phyloP scores from a whole-genome alignment of 2,113 vertebrate genomes.

The crab-eating macaque (Macaca fascicularis) region DNA sequence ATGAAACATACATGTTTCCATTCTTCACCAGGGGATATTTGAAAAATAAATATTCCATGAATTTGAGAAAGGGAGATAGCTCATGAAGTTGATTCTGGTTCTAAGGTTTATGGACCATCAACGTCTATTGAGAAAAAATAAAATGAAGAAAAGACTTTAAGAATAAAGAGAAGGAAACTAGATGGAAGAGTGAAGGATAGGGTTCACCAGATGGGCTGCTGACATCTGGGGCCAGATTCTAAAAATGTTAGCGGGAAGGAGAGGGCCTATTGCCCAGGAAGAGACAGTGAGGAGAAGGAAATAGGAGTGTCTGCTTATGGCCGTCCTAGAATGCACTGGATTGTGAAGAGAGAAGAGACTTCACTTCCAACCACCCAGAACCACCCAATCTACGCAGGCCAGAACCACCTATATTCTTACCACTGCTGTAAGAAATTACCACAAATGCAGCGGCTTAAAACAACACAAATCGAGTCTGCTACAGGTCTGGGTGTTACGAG shows the following conservation, averaged over 20 bases:
- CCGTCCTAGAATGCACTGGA: neutral
- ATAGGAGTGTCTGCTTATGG: neutral
- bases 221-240: neutral
- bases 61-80: neutral
- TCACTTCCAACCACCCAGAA: neutral
- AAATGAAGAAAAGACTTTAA: neutral
- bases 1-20: neutral
- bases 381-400: neutral
- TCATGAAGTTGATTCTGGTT: neutral
- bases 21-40: constrained; percentile 12
- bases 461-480: neutral
- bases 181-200: neutral
- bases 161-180: neutral
- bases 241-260: neutral
- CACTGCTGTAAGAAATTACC: neutral
- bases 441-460: neutral
- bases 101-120: neutral
- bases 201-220: neutral
- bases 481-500: neutral
- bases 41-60: neutral
- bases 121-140: neutral
- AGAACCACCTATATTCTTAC: neutral
- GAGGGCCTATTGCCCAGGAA: neutral
- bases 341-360: neutral
- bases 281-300: neutral